These are phyloP conservation scores for Pangasius sanitwongsei DNA, from an alignment of 2,797 vertebrate genomes.

Conservation along the genomic window DNA sequence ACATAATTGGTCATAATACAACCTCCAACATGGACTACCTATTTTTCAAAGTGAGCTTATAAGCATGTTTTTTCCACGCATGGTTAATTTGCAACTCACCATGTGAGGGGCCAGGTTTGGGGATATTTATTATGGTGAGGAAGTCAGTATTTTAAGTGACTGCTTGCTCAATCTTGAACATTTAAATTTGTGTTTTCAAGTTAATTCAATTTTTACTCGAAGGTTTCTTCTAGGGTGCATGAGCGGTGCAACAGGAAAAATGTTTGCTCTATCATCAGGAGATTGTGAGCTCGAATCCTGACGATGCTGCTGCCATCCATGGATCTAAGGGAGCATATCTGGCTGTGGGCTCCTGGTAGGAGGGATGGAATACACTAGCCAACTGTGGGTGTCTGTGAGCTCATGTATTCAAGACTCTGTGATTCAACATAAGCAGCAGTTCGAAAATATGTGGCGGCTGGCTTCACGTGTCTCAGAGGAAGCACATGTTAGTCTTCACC, in stretches of 20 bases:
- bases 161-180: too few relatives aligned
- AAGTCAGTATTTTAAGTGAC: too few relatives aligned
- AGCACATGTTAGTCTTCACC: not conserved
- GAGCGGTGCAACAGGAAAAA: not conserved
- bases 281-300: not conserved
- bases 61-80: not conserved
- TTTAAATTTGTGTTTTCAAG: not conserved
- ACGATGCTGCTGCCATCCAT: not conserved
- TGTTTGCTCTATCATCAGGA: not conserved
- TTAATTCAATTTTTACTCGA: not conserved
- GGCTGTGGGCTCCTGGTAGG: not conserved
- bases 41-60: not conserved
- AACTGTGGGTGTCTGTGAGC: not conserved
- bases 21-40: not conserved
- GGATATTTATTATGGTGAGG: too few relatives aligned
- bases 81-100: too few relatives aligned
- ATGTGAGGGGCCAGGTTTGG: too few relatives aligned
- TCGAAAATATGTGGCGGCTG: not conserved
- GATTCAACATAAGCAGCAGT: too few relatives aligned
- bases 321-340: not conserved
- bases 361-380: not conserved
- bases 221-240: not conserved
- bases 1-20: constrained; percentile 9
- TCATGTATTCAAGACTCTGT: not conserved
- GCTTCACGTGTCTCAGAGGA: not conserved